Conservation (phyloP, 2,888 invertebrate genomes). For the Caenorhabditis uteleia region DNA sequence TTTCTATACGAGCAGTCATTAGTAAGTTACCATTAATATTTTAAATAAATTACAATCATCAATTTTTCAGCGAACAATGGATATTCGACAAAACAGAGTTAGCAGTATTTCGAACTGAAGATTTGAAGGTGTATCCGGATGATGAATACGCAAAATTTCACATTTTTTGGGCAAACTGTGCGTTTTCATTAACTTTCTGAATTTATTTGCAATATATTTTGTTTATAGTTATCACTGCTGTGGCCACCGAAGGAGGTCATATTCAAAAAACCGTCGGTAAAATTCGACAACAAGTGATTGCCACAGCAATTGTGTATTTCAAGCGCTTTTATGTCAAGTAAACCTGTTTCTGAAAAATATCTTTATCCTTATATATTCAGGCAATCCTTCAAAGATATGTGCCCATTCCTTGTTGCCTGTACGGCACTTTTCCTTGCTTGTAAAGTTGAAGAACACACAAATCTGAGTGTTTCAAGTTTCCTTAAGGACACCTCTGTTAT, state of each 20-base stretch:
- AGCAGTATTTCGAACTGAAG: conserved; percentile 87
- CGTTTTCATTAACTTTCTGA: no score
- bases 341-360: background rate
- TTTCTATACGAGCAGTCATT: conserved; percentile 98
- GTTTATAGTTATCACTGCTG: conserved; percentile 51
- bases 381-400: conserved; percentile 95
- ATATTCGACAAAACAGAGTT: conserved; percentile 94
- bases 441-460: conserved; percentile 96
- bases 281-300: conserved; percentile 80
- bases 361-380: conserved; percentile 15
- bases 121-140: conserved; percentile 84
- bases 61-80: conserved; percentile 87
- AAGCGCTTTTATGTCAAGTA: conserved; percentile 76
- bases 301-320: conserved; percentile 96
- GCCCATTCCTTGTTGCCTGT: conserved; percentile 92
- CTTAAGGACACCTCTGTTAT: conserved; percentile 93
- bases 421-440: conserved; percentile 96
- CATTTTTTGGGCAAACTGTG: conserved; percentile 89
- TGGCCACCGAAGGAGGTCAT: conserved; percentile 42
- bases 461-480: conserved; percentile 91
- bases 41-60: background rate
- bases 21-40: conserved; percentile 80
- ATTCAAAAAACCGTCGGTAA: conserved; percentile 23
- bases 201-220: conserved; percentile 6
- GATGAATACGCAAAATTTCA: conserved; percentile 98